phyloP scores from a whole-genome alignment of 2,797 vertebrate genomes.

The Erpetoichthys calabaricus region DNA sequence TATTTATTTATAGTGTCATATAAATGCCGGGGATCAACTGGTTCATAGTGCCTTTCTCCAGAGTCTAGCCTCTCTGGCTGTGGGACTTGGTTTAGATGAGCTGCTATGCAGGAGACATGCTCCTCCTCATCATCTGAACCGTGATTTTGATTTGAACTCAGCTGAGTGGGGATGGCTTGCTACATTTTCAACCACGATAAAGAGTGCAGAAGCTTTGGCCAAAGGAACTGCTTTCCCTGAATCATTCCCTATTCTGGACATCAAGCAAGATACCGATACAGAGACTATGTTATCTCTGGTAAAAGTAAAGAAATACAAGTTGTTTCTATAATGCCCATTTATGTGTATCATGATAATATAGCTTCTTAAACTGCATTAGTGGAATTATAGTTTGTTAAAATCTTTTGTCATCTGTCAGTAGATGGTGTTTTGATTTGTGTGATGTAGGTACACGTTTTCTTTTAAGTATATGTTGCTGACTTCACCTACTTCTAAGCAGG shows the following conservation, averaged over 20 bases:
- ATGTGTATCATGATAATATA: background rate
- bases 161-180: constrained; percentile 58
- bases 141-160: constrained; percentile 25
- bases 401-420: too few relatives aligned
- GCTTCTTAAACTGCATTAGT: too few relatives aligned
- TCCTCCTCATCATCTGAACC: constrained; percentile 42
- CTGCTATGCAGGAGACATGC: constrained; percentile 41
- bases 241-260: constrained; percentile 43
- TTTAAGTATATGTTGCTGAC: too few relatives aligned
- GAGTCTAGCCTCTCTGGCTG: constrained; percentile 49
- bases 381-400: background rate
- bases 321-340: background rate
- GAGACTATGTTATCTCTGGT: constrained; percentile 43
- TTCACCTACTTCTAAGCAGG: too few relatives aligned
- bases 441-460: too few relatives aligned
- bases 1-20: constrained; percentile 37
- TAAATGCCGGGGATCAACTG: constrained; percentile 55
- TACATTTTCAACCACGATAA: constrained; percentile 51
- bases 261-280: constrained; percentile 28
- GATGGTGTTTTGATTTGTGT: too few relatives aligned
- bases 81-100: constrained; percentile 53
- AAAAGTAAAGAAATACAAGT: background rate
- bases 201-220: constrained; percentile 57
- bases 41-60: constrained; percentile 64
- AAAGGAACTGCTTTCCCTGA: constrained; percentile 53